A percentile compares a stretch with the other conserved stretches of the same genome.
These are phyloP conservation scores for Cheilinus undulatus DNA, from an alignment of 2,113 vertebrate species.

Conservation along the genomic window DNA sequence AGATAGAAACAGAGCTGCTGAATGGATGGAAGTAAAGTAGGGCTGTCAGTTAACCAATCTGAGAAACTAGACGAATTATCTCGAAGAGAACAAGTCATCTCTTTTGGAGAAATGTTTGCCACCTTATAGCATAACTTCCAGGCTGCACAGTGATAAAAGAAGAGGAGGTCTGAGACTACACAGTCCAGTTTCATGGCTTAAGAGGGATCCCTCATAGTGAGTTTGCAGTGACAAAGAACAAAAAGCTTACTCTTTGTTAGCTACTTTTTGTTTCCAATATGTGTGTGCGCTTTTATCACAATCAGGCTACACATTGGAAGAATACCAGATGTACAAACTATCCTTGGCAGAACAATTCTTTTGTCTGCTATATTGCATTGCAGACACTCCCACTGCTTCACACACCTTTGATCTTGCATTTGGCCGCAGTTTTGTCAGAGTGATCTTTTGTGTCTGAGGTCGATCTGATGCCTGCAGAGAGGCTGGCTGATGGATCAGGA, in stretches of 20 bases:
- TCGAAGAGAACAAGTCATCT: conserved; percentile 54
- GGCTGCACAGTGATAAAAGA: too few species aligned
- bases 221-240: too few species aligned
- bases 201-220: too few species aligned
- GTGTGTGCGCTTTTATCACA: conserved; percentile 19
- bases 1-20: conserved; percentile 38
- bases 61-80: conserved; percentile 54
- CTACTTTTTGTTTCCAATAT: background rate
- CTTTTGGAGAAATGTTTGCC: conserved; percentile 43
- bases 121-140: conserved; percentile 23
- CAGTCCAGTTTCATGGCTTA: background rate
- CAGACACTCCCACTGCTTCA: background rate
- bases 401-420: background rate
- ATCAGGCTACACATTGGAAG: too few species aligned
- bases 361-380: conserved; percentile 6
- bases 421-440: background rate
- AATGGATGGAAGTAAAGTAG: conserved; percentile 36
- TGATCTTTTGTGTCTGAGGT: conserved; percentile 10
- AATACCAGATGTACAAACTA: background rate
- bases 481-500: conserved; percentile 25
- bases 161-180: too few species aligned
- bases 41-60: conserved; percentile 24
- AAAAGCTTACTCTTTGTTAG: too few species aligned
- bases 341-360: conserved; percentile 1
- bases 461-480: conserved; percentile 7